These are phyloP conservation scores for Falco columbarius DNA, from an alignment of 2,797 vertebrate genomes.

Conservation along the genomic window DNA sequence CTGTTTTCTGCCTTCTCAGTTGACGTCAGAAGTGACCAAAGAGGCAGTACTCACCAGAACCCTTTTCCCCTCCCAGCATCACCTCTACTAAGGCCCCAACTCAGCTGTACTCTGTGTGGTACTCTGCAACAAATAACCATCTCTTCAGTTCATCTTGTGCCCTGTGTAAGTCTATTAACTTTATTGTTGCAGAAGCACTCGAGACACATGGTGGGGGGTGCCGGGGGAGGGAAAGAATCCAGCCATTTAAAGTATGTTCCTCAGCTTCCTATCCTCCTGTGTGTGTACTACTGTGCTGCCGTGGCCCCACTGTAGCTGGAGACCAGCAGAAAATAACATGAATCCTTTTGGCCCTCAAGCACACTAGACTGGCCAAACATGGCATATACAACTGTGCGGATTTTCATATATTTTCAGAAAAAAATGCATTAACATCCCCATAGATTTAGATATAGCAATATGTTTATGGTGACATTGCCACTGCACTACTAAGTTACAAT, in stretches of 20 bases:
- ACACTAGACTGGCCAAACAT: neutral
- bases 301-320: neutral
- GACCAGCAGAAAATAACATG: neutral
- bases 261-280: neutral
- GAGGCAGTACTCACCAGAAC: neutral
- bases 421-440: neutral
- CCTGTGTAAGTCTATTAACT: neutral
- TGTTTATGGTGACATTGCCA: neutral
- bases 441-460: neutral
- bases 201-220: too few species aligned
- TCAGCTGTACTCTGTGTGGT: neutral
- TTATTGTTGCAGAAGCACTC: neutral
- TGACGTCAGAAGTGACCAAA: neutral
- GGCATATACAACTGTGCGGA: neutral
- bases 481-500: neutral
- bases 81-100: neutral
- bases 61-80: neutral
- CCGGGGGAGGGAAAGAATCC: neutral
- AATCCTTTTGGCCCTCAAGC: neutral
- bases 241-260: neutral
- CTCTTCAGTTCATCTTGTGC: neutral
- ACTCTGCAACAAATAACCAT: neutral
- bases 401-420: neutral
- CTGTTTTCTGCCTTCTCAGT: neutral
- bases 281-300: too few species aligned